A percentile compares a stretch with the other conserved stretches of the same genome.
These are phyloP conservation scores for Axinella damicornis DNA, from an alignment of 37 sponge, comb jelly and placozoan genomes.

Conservation along the genomic window DNA sequence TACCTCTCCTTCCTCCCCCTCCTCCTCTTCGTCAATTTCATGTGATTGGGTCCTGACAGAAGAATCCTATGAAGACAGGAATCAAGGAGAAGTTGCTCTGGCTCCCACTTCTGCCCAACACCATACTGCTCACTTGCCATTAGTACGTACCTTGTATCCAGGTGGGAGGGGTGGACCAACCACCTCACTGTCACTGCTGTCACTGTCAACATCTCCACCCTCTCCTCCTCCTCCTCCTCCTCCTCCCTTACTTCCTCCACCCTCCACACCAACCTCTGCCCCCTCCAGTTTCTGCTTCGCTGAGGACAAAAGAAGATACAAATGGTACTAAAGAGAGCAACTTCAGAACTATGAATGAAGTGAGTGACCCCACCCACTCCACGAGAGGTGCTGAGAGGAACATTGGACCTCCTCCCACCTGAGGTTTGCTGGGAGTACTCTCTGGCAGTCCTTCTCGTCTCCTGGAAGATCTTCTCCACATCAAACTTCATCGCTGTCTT, in stretches of 20 bases:
- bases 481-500: conserved; percentile 89
- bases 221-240: not conserved
- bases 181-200: conserved; percentile 21
- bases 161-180: conserved; percentile 77
- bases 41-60: too few relatives aligned
- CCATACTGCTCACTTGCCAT: too few relatives aligned
- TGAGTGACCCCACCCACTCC: too few relatives aligned
- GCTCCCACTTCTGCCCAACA: too few relatives aligned
- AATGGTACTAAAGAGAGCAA: too few relatives aligned
- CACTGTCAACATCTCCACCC: conserved; percentile 5
- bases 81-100: not conserved
- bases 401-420: not conserved
- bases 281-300: not conserved
- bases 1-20: not conserved
- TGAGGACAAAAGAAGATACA: not conserved
- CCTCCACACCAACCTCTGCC: not conserved
- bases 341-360: too few relatives aligned
- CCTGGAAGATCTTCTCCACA: conserved; percentile 88
- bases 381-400: not conserved
- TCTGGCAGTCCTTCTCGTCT: conserved; percentile 74
- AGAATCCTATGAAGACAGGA: not conserved
- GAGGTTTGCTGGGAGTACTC: conserved; percentile 39
- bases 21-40: conserved; percentile 41
- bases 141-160: conserved; percentile 28
- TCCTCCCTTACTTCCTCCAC: not conserved